Percentiles rank a stretch among this genome's conserved stretches.
phyloP scores from a whole-genome alignment of 2,113 vertebrate species.

The Laterallus jamaicensis region DNA sequence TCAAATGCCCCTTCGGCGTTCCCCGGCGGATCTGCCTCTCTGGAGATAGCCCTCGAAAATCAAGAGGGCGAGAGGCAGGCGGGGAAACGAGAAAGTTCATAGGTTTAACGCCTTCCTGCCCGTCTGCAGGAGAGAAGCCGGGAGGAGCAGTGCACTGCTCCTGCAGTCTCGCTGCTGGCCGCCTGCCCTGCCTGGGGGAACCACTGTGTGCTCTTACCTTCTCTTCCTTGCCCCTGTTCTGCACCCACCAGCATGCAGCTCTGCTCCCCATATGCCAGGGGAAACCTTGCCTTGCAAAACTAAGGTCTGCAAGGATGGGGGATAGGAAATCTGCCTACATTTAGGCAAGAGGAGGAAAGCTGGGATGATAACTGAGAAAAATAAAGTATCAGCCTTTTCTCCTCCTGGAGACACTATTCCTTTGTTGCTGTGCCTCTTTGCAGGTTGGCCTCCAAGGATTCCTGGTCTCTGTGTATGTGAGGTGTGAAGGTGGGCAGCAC shows the following conservation, averaged over 20 bases:
- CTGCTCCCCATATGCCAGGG: too few species aligned
- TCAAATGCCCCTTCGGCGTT: conserved; percentile 42
- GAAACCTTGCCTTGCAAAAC: background rate
- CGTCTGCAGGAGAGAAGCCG: background rate
- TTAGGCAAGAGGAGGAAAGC: background rate
- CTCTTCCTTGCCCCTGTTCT: background rate
- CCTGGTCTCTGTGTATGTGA: conserved; percentile 77
- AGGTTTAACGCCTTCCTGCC: background rate
- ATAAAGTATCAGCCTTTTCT: background rate
- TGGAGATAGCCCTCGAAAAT: background rate
- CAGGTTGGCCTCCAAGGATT: conserved; percentile 53
- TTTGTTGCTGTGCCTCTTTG: background rate
- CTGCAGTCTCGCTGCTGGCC: background rate
- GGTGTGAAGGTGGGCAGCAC: conserved; percentile 75
- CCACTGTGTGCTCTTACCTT: background rate
- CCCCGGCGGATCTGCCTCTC: background rate
- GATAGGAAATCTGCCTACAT: background rate
- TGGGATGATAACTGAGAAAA: background rate
- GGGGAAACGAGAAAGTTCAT: background rate
- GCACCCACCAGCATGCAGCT: background rate
- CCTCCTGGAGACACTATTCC: background rate
- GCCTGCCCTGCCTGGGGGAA: background rate
- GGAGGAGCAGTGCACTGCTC: background rate
- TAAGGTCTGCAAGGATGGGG: background rate
- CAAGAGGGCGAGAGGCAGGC: background rate